Percentiles rank a stretch among this genome's conserved stretches.
phyloP scores from a whole-genome alignment of 2,113 vertebrate species.

The Solea senegalensis region DNA sequence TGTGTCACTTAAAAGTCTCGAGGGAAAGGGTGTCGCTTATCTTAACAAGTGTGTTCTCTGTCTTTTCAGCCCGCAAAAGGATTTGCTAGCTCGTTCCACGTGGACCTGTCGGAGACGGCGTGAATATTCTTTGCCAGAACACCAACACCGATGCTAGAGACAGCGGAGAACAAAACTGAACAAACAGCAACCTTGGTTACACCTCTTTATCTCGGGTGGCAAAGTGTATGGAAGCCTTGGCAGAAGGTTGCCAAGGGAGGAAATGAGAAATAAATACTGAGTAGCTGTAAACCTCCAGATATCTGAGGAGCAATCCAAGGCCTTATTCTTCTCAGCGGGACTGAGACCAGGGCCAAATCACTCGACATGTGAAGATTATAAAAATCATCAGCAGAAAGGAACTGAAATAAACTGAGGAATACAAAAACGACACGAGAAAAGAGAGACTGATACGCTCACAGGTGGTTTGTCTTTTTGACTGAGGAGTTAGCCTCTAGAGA shows the following conservation, averaged over 20 bases:
- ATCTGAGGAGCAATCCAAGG: conserved; percentile 70
- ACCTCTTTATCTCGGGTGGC: conserved; percentile 92
- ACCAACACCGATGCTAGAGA: conserved; percentile 67
- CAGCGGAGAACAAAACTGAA: conserved; percentile 81
- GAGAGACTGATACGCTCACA: conserved; percentile 36
- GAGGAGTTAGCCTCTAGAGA: conserved; percentile 83
- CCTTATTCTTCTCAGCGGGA: conserved; percentile 94
- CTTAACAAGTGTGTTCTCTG: conserved; percentile 78
- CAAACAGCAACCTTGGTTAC: conserved; percentile 78
- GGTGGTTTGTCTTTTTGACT: conserved; percentile 34
- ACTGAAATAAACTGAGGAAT: conserved; percentile 43
- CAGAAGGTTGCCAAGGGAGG: conserved; percentile 83
- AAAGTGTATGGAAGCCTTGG: conserved; percentile 85
- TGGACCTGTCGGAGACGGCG: conserved; percentile 96
- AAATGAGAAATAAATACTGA: conserved; percentile 74
- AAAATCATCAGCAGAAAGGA: conserved; percentile 58
- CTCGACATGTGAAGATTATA: conserved; percentile 54
- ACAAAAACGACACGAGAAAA: conserved; percentile 54
- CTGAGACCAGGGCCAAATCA: conserved; percentile 87
- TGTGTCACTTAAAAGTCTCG: conserved; percentile 57
- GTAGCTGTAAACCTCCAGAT: conserved; percentile 82
- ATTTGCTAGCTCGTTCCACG: conserved; percentile 99
- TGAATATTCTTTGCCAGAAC: conserved; percentile 91
- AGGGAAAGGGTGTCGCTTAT: conserved; percentile 54
- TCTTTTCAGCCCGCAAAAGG: conserved; percentile 97